phyloP scores from a whole-genome alignment of 30 jellyfish, hydroid and myxozoan species.

The Hydractinia echinata region DNA sequence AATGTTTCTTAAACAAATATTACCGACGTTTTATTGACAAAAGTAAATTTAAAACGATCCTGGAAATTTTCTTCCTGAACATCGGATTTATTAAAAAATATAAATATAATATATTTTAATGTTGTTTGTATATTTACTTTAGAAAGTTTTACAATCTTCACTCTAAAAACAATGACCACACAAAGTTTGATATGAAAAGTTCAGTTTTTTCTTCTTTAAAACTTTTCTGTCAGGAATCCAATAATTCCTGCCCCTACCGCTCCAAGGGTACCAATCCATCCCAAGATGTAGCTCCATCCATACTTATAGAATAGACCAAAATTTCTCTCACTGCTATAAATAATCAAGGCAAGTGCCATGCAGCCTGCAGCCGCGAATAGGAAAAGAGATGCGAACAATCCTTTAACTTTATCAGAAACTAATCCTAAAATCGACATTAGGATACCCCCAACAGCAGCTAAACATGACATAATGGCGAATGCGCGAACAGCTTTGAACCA shows the following conservation, averaged over 20 bases:
- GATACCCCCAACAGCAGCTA: background rate
- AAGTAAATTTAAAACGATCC: no score
- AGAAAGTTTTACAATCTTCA: no score
- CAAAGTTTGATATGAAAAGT: no score
- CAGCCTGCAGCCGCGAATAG: conserved; percentile 4
- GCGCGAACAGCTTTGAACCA: conserved; percentile 23
- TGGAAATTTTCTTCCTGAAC: no score
- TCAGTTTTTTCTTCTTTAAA: background rate
- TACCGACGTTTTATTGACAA: no score
- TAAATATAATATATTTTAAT: no score
- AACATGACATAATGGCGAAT: conserved; percentile 13
- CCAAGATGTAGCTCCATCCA: conserved; percentile 22
- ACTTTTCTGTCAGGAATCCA: background rate
- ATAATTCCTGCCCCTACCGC: background rate
- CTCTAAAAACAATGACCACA: no score
- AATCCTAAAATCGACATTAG: background rate
- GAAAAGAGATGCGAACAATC: background rate
- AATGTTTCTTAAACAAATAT: no score
- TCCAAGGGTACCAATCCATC: conserved; percentile 20
- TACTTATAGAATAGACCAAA: background rate
- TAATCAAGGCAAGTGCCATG: conserved; percentile 6
- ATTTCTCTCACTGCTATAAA: background rate
- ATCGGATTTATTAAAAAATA: no score
- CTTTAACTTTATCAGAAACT: conserved; percentile 17
- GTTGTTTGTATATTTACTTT: no score